phyloP scores from a whole-genome alignment of 2,113 vertebrate species.

The Saimiri boliviensis region DNA sequence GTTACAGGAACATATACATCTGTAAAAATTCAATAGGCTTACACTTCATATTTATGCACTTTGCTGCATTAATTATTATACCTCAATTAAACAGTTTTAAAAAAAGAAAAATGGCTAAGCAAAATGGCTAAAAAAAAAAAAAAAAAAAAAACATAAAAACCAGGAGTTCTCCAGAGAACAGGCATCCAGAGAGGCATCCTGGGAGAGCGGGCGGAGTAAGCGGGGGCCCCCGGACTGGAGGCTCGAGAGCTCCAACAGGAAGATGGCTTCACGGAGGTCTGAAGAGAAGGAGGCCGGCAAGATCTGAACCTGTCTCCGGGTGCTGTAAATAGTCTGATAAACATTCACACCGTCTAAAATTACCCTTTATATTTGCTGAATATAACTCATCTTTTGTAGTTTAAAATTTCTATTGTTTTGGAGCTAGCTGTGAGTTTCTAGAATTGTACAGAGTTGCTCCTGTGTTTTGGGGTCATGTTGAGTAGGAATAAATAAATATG shows the following conservation, averaged over 20 bases:
- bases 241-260: conserved; percentile 92
- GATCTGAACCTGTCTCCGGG: conserved; percentile 84
- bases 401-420: conserved; percentile 84
- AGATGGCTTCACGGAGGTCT: conserved; percentile 88
- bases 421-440: conserved; percentile 84
- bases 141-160: no score
- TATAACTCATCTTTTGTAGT: conserved; percentile 86
- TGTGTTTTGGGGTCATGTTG: conserved; percentile 78
- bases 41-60: not conserved
- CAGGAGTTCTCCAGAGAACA: conserved; percentile 94
- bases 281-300: conserved; percentile 95
- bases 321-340: conserved; percentile 83
- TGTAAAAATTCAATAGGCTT: conserved; percentile 18
- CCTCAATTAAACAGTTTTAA: not conserved
- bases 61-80: not conserved
- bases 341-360: conserved; percentile 78
- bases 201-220: conserved; percentile 90
- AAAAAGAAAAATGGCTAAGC: not conserved
- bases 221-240: conserved; percentile 85
- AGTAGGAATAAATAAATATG: conserved; percentile 81
- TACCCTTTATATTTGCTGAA: conserved; percentile 86
- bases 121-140: no score
- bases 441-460: conserved; percentile 80
- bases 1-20: not conserved
- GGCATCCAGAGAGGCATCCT: conserved; percentile 90